Percentiles rank a stretch among this genome's conserved stretches.
Evolutionary conservation across 2,888 invertebrate genomes (phyloP).

Genomic region (Zhuqinia jingwanae): DNA sequence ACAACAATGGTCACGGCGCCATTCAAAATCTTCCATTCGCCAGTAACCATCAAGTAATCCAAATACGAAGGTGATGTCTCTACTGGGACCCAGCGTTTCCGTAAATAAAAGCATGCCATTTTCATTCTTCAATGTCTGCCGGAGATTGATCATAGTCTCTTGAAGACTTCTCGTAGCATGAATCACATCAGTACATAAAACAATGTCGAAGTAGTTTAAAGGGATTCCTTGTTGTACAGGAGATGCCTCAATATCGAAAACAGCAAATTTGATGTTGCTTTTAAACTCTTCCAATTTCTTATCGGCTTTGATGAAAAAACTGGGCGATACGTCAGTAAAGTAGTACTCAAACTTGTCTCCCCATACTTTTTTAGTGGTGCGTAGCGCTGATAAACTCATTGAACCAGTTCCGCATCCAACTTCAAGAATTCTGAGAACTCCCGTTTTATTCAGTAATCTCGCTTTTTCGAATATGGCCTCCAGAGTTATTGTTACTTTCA

Average conservation of each 20-base stretch:
- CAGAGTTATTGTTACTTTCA: no score
- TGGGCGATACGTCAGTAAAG: constrained; percentile 52
- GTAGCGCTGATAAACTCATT: not conserved
- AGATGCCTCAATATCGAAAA: constrained; percentile 1
- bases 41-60: constrained; percentile 55
- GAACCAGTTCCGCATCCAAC: constrained; percentile 28
- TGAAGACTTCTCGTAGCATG: constrained; percentile 47
- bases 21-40: constrained; percentile 37
- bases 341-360: constrained; percentile 11
- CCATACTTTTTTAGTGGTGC: not conserved
- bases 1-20: constrained; percentile 40
- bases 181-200: constrained; percentile 31
- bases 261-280: not conserved
- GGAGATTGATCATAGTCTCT: constrained; percentile 13
- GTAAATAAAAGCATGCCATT: constrained; percentile 27
- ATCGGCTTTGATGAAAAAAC: constrained; percentile 23
- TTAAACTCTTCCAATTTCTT: not conserved
- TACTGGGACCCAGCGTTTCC: not conserved
- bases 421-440: constrained; percentile 5
- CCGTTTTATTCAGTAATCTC: no score
- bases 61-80: constrained; percentile 39
- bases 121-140: constrained; percentile 2
- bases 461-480: not conserved
- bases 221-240: constrained; percentile 45
- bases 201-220: constrained; percentile 41